Base-by-base conservation (phyloP, 2,888 invertebrate genomes). In the Elysia crispata region DNA sequence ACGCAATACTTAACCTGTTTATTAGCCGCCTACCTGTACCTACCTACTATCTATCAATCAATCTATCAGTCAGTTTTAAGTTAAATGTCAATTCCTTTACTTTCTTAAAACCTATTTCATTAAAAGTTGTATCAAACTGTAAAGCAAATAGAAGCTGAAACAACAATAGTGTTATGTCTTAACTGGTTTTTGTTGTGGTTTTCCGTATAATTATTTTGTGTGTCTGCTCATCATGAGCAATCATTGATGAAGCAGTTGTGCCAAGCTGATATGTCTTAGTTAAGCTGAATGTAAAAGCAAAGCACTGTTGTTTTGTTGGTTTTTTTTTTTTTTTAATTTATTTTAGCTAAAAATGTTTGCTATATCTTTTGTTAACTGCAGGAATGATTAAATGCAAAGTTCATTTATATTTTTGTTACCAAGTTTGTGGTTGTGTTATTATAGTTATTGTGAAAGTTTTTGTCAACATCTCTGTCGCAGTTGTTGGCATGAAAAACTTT, bases 1-100 rank as follows among this genome's bases (percentile, higher is more conserved):
- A 80, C 62, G 60, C 73, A 25, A 31, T 70, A 73, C 25, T 73
- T 31, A n/a, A 66, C 64, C 73, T 50, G 23, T 78, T 11, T 6
- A 54, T 1, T 28, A 31, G 41, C 57, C 23, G 31, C 31, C 25
- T 70, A 15, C 8, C 5, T 64, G n/a, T 33, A 41, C 41, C 41
- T 64, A 30, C 62, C 30, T 33, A 18, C 41, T 50, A 18, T 64
- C 30, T 20, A 23, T 25, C 30, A 28, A n/a, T 57, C 41, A 41
- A 41, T 41, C 41, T 41, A 41, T 41, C 41, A 3, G n/a, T 60
- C 25, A 8, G 62, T 60, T 15, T 41, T 41, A 41, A 41, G 5
- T 41, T 41, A 41, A 41, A 41, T 41, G 41, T 41, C 41, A 41
- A 41, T 41, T 49, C 64, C 30, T 30, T 49, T 60, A 33, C 50